Conservation (phyloP, 2,113 vertebrate genomes). For the Orthonyx spaldingii region DNA sequence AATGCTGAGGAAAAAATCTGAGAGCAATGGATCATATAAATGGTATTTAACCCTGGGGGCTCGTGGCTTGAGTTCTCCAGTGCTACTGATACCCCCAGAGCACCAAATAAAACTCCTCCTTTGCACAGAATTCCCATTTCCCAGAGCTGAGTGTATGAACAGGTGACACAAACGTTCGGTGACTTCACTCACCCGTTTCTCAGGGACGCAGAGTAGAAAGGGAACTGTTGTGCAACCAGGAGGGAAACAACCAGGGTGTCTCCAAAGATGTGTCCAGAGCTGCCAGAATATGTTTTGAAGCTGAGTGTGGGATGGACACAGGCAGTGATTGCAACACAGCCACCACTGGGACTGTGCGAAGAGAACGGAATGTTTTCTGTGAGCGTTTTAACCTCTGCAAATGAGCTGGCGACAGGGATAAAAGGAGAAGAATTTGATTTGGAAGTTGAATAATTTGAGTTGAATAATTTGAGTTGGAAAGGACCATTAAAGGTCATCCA, state of each 20-base stretch:
- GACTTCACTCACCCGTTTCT: neutral
- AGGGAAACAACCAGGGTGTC: neutral
- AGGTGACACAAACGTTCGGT: neutral
- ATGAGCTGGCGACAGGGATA: neutral
- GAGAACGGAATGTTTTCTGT: fast-evolving
- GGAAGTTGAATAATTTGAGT: neutral
- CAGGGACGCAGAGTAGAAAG: neutral
- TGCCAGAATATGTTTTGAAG: neutral
- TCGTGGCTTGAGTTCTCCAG: fast-evolving
- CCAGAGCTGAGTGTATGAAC: neutral
- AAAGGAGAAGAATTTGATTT: neutral
- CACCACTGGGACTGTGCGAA: neutral
- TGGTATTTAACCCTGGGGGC: neutral
- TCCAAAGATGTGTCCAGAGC: neutral
- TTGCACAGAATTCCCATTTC: neutral
- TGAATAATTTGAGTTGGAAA: neutral
- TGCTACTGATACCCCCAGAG: fast-evolving
- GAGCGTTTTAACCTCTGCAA: neutral
- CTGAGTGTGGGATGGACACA: neutral
- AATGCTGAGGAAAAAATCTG: neutral
- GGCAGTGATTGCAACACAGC: neutral
- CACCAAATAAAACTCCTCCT: neutral
- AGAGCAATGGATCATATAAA: fast-evolving
- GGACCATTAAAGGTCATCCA: neutral
- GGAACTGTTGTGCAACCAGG: neutral